phyloP scores from a whole-genome alignment of 2,888 invertebrate species.

The Iphiclides podalirius region DNA sequence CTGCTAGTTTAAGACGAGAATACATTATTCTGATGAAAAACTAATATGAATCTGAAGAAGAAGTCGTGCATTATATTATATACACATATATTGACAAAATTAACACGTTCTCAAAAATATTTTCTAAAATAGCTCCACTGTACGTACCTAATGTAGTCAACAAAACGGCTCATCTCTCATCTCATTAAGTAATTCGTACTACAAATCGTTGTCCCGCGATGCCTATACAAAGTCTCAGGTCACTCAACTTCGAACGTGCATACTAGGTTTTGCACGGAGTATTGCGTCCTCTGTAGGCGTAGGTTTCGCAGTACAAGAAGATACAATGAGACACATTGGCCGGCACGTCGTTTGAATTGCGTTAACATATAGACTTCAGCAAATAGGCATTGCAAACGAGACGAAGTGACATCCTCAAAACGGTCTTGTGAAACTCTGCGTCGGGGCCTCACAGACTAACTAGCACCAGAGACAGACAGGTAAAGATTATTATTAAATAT shows the following conservation, averaged over 20 bases:
- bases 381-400: slow-evolving; percentile 15
- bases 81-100: no score
- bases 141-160: no score
- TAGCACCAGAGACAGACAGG: background rate
- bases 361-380: slow-evolving; percentile 5
- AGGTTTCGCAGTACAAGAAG: slow-evolving; percentile 6
- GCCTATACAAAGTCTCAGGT: background rate
- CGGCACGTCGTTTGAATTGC: slow-evolving; percentile 19
- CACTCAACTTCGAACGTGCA: background rate
- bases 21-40: no score
- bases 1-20: no score
- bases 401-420: slow-evolving; percentile 16
- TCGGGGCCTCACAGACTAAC: slow-evolving; percentile 1
- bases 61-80: no score
- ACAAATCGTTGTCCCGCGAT: background rate
- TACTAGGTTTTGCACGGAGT: slow-evolving; percentile 16
- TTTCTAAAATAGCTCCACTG: no score
- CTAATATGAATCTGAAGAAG: no score
- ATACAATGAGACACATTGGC: slow-evolving; percentile 2
- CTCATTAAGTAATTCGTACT: no score
- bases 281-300: slow-evolving; percentile 6
- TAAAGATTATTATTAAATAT: no score
- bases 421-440: slow-evolving; percentile 20
- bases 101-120: no score
- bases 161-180: no score